Percentiles rank a stretch among this genome's conserved stretches.
These are phyloP conservation scores for Pogonomyrmex californicus DNA, from an alignment of 1,140 invertebrate genomes.

Conservation along the genomic window DNA sequence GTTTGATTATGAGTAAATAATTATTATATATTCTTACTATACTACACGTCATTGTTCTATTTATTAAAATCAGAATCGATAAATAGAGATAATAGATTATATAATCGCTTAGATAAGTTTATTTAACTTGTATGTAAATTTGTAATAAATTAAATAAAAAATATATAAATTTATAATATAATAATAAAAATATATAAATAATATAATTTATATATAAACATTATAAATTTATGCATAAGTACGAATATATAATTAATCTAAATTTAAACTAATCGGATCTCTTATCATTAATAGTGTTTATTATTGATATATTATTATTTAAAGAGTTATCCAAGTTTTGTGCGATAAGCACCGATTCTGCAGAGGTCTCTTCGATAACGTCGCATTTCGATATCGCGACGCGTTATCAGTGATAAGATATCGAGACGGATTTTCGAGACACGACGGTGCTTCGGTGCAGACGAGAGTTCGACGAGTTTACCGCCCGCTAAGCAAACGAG, in stretches of 20 bases:
- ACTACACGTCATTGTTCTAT: not conserved
- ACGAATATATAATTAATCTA: no score
- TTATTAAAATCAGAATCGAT: not conserved
- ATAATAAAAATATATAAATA: no score
- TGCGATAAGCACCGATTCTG: not conserved
- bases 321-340: not conserved
- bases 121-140: no score
- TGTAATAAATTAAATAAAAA: no score
- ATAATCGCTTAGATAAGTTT: not conserved
- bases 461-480: conserved; percentile 42
- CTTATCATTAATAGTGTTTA: no score
- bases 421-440: conserved; percentile 40
- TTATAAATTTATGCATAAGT: not conserved
- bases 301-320: not conserved
- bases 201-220: not conserved
- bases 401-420: conserved; percentile 39
- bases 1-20: conserved; percentile 33
- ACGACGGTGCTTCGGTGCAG: not conserved
- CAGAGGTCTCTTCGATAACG: conserved; percentile 7
- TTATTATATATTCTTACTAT: not conserved
- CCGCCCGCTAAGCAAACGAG: conserved; percentile 35
- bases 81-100: not conserved
- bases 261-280: no score
- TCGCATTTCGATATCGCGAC: not conserved
- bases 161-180: no score